These are phyloP conservation scores for Protobothrops flavoviridis DNA, from an alignment of 2,113 vertebrate species.

Conservation along the genomic window DNA sequence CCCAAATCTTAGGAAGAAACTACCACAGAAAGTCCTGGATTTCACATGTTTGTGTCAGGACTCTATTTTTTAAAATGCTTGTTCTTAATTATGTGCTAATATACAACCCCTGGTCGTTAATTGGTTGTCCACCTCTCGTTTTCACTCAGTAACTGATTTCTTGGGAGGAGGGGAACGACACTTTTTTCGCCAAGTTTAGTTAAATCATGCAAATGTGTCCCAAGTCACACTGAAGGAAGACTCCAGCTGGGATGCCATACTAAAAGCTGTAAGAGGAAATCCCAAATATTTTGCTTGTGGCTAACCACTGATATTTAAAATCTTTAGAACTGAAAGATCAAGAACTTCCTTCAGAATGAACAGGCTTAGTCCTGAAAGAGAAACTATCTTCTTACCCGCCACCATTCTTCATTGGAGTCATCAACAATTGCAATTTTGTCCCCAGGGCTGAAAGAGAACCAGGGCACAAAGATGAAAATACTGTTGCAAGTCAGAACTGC, in stretches of 20 bases:
- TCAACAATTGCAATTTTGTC: conserved; percentile 95
- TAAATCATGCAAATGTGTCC: neutral
- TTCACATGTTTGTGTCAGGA: neutral
- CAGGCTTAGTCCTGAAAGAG: neutral
- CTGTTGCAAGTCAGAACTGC: neutral
- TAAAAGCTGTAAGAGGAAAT: neutral
- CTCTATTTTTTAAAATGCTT: neutral
- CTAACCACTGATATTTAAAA: neutral
- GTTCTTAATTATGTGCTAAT: neutral
- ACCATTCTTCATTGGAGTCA: conserved; percentile 98
- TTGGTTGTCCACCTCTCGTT: neutral
- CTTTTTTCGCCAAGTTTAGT: neutral
- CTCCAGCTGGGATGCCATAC: neutral
- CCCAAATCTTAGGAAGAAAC: neutral
- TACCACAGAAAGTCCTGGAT: neutral
- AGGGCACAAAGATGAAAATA: neutral
- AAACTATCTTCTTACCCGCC: conserved; percentile 80
- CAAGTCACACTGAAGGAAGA: neutral
- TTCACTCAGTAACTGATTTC: neutral
- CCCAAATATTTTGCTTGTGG: neutral
- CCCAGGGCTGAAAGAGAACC: conserved; percentile 78
- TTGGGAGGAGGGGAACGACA: neutral
- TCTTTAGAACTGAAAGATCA: neutral
- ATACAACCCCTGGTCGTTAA: neutral
- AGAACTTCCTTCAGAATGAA: neutral